These are phyloP conservation scores for Phrynocephalus versicolor DNA, from an alignment of 2,113 vertebrate species.

Conservation along the genomic window DNA sequence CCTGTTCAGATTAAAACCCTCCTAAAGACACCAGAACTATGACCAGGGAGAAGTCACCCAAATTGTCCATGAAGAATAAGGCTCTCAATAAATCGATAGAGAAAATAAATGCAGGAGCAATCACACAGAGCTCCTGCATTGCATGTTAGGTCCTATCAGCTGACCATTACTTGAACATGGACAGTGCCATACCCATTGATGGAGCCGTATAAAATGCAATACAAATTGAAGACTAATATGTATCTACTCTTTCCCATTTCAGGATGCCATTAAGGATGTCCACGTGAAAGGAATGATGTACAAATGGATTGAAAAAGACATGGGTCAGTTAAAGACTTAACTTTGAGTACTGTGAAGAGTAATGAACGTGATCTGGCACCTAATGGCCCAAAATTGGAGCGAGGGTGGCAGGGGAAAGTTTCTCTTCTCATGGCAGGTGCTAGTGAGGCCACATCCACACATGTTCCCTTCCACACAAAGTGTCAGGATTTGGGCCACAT, in stretches of 20 bases:
- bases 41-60: too few relatives aligned
- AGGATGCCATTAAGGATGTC: conserved; percentile 83
- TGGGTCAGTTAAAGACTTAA: conserved; percentile 73
- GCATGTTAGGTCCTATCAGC: background rate
- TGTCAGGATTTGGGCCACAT: too few relatives aligned
- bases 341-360: background rate
- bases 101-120: too few relatives aligned
- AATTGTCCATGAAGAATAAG: too few relatives aligned
- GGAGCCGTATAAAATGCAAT: background rate
- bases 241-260: conserved; percentile 31
- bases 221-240: conserved; percentile 20
- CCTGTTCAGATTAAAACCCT: background rate
- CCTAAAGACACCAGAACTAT: background rate
- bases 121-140: background rate
- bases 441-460: background rate
- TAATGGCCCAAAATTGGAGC: background rate
- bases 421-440: background rate
- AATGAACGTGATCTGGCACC: background rate
- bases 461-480: too few relatives aligned
- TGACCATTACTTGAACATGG: too few relatives aligned
- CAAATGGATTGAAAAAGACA: conserved; percentile 81
- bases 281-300: conserved; percentile 85
- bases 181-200: background rate
- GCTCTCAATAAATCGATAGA: too few relatives aligned
- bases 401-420: background rate